Evolutionary conservation across 2,113 vertebrate species (phyloP), one percentile per base, ranked within the genome.

Genomic region (Hipposideros armiger): DNA sequence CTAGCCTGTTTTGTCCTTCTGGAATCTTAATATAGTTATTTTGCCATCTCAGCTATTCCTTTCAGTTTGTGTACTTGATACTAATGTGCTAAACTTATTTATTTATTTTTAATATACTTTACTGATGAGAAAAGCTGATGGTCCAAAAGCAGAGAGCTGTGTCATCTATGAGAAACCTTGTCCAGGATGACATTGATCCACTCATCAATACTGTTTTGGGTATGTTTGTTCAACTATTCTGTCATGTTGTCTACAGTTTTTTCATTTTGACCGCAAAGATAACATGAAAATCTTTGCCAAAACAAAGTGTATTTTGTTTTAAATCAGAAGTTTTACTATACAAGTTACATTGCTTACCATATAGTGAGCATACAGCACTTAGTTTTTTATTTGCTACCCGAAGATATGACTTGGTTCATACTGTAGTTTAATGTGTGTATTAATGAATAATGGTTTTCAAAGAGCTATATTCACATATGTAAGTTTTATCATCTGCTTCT

Each of bases 281-380:
- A 86, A n/a, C 15, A 73, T 17, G 32, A 58, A 93, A 80, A 87
- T 28, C 10, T 83, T 92, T 87, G 52, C 13, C 89, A 69, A 83
- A 83, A 45, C 60, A 87, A 95, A 80, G 8, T 30, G 47, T 32
- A 62, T 62, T 95, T 94, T 94, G 13, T 66, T 89, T 96, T 94
- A 91, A 83, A 54, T 87, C 5, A 80, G 28, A 20, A 72, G 22
- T 92, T 87, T 97, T 74, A 10, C 13, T 56, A 82, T 52, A 56
- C 73, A 11, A 28, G n/a, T 64, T 87, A 72, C 42, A 40, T 77
- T 64, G 10, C 56, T 76, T 60, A 56, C 7, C 26, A 67, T 7
- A 32, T 36, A 85, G 42, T 20, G 94, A 76, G 26, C 19, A 94
- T 45, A 32, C 11, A 40, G 32, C 28, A 64, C 2, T 40, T 76